phyloP scores from a whole-genome alignment of 2,113 vertebrate genomes.

The Murina feae region DNA sequence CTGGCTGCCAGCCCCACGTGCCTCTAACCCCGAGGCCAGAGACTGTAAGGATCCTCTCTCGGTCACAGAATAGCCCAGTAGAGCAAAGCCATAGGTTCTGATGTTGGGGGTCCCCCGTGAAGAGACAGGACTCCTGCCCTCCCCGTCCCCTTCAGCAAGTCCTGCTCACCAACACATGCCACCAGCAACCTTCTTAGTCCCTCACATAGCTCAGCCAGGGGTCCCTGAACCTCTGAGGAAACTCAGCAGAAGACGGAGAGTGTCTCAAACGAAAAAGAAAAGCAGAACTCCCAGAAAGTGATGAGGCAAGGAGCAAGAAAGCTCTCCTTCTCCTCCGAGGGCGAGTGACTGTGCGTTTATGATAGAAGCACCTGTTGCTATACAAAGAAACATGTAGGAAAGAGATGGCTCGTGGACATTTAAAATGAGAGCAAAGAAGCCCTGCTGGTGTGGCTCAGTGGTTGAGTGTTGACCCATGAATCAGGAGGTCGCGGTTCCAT shows the following conservation, averaged over 20 bases:
- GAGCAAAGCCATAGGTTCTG: neutral
- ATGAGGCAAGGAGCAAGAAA: neutral
- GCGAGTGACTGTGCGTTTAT: neutral
- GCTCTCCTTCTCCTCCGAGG: neutral
- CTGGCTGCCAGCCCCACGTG: too few species aligned
- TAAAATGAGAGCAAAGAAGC: neutral
- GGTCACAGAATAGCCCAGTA: neutral
- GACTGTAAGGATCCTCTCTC: neutral
- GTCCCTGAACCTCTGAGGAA: neutral
- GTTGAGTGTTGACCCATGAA: too few species aligned
- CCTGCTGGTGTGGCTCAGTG: too few species aligned
- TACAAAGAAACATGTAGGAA: neutral
- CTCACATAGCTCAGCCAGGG: neutral
- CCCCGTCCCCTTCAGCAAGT: neutral
- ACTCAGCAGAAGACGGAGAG: neutral
- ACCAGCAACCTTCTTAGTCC: too few species aligned
- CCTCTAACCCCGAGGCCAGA: neutral
- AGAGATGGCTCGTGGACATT: neutral
- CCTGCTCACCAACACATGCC: neutral
- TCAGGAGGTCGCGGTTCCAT: too few species aligned
- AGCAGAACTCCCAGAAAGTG: neutral
- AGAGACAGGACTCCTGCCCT: neutral
- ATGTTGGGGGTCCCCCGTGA: fast-evolving
- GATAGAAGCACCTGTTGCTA: neutral
- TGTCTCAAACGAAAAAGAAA: neutral